Conservation (phyloP, 2,113 vertebrate genomes). For the Ascaphus truei region DNA sequence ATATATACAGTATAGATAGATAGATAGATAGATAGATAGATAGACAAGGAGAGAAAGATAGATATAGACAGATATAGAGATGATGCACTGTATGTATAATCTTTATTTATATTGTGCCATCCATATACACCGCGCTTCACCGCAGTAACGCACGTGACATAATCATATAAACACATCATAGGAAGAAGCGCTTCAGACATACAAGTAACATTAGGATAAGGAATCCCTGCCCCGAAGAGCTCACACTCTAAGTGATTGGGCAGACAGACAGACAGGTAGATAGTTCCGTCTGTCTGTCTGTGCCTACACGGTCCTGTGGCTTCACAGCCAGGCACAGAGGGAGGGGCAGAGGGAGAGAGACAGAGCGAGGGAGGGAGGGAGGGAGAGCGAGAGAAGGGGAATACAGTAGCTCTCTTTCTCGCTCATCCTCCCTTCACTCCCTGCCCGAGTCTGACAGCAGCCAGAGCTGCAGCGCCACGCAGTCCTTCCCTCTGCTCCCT, state of each 20-base stretch:
- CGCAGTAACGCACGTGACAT: no score
- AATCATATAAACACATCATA: no score
- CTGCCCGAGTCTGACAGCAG: conserved; percentile 42
- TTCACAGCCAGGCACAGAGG: conserved; percentile 1
- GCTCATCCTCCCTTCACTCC: conserved; percentile 17
- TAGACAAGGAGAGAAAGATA: background rate
- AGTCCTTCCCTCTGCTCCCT: conserved; percentile 18
- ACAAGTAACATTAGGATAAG: no score
- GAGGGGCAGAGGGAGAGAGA: conserved; percentile 41
- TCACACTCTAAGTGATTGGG: background rate
- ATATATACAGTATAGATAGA: background rate
- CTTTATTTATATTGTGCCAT: no score
- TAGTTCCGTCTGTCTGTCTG: background rate
- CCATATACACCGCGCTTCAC: no score
- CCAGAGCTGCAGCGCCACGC: conserved; percentile 36
- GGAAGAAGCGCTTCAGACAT: no score
- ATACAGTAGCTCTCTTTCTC: conserved; percentile 30
- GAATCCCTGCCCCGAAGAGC: no score
- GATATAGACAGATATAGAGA: background rate
- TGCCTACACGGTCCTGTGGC: background rate
- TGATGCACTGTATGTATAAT: no score
- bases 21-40: background rate
- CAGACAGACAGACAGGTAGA: conserved; percentile 17
- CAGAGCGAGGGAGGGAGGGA: conserved; percentile 37
- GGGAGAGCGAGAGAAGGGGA: conserved; percentile 34